These are phyloP conservation scores for Protonemura montana DNA, from an alignment of 2,888 invertebrate species.

Conservation along the genomic window DNA sequence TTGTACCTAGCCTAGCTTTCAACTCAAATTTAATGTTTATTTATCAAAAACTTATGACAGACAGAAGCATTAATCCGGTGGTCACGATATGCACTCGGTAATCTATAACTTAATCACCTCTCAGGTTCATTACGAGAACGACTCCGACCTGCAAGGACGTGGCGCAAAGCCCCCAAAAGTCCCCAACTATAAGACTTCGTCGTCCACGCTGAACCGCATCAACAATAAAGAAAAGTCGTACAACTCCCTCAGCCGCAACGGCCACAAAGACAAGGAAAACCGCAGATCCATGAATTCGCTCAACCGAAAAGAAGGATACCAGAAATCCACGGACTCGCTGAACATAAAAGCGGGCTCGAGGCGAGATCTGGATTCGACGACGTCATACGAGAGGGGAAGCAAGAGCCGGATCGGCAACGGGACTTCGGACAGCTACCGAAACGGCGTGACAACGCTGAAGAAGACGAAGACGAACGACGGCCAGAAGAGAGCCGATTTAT, in stretches of 20 bases:
- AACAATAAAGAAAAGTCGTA: slow-evolving; percentile 37
- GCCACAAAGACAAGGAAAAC: slow-evolving; percentile 34
- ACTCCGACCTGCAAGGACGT: slow-evolving; percentile 54
- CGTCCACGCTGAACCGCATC: slow-evolving; percentile 57
- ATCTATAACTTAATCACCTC: no score
- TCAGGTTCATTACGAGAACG: slow-evolving; percentile 58
- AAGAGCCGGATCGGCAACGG: slow-evolving; percentile 54
- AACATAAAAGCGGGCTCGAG: slow-evolving; percentile 1
- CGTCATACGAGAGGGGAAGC: slow-evolving; percentile 58
- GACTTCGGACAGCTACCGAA: slow-evolving; percentile 57
- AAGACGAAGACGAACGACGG: slow-evolving; percentile 39
- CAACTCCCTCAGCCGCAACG: slow-evolving; percentile 29
- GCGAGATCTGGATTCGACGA: slow-evolving; percentile 36
- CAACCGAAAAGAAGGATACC: slow-evolving; percentile 29
- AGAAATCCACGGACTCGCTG: slow-evolving; percentile 15
- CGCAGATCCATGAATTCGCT: slow-evolving; percentile 24
- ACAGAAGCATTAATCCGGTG: no score
- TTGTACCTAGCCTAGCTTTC: no score
- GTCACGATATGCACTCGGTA: no score
- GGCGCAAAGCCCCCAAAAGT: slow-evolving; percentile 49
- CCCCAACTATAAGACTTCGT: slow-evolving; percentile 52
- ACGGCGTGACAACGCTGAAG: slow-evolving; percentile 54
- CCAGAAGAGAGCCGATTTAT: slow-evolving; percentile 56
- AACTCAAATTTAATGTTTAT: no score
- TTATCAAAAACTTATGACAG: no score